These are phyloP conservation scores for Pseudomyrmex gracilis DNA, from an alignment of 1,140 invertebrate species.

Conservation along the genomic window DNA sequence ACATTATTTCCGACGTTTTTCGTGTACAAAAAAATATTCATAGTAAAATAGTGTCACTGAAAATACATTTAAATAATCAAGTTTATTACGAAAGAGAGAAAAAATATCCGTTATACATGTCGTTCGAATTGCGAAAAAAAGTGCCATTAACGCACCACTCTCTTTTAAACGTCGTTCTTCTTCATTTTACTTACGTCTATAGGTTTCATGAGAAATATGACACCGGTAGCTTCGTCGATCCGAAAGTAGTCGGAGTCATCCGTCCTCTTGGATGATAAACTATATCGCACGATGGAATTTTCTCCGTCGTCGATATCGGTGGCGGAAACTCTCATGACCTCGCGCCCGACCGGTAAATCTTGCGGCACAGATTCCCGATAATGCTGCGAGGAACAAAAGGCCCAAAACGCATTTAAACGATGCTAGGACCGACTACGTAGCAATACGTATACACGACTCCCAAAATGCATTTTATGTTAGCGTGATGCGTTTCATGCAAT, in stretches of 20 bases:
- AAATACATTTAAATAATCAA: no score
- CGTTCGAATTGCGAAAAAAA: background rate
- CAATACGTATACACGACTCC: background rate
- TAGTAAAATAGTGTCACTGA: no score
- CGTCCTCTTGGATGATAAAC: slow-evolving; percentile 86
- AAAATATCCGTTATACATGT: no score
- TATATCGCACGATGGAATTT: slow-evolving; percentile 91
- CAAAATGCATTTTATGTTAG: slow-evolving; percentile 38
- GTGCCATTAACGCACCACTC: background rate
- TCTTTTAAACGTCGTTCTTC: background rate
- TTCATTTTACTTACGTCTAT: slow-evolving; percentile 88
- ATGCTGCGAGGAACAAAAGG: slow-evolving; percentile 84
- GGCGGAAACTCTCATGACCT: slow-evolving; percentile 95
- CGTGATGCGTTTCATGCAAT: slow-evolving; percentile 33
- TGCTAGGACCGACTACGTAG: background rate
- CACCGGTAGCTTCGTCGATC: slow-evolving; percentile 91
- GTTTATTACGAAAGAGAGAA: no score
- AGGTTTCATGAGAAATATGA: slow-evolving; percentile 90
- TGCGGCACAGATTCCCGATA: slow-evolving; percentile 91
- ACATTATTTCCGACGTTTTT: no score
- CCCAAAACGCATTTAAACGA: slow-evolving; percentile 16
- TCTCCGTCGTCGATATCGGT: slow-evolving; percentile 95
- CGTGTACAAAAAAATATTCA: no score
- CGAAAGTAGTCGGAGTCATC: slow-evolving; percentile 90
- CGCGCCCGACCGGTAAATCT: slow-evolving; percentile 89